Base-by-base conservation (phyloP, 2,797 vertebrate genomes). In the Aplochiton taeniatus region DNA sequence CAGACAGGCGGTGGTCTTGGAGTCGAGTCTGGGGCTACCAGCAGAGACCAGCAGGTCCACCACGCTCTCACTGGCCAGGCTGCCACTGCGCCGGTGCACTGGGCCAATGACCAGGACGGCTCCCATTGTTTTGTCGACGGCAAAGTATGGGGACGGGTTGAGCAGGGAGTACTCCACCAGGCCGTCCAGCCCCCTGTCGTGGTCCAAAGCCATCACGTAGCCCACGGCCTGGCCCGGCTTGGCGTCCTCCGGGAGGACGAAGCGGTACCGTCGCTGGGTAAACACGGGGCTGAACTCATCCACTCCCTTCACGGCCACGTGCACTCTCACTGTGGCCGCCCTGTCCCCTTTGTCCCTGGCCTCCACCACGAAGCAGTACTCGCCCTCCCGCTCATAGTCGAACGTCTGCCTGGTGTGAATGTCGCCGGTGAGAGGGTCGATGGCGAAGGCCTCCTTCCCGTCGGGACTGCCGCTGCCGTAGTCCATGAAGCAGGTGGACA, bases 221-320 rank as follows among this genome's bases (percentile, higher is more conserved):
- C 96, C 96, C 4, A 98, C 75, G 0, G 85, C 77, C 55, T 95
- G 91, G 16, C 90, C 93, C 1, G 79, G 77, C 67, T 85, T 82
- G 0, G 85, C 75, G 48, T 92, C 88, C 70, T 90, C 82, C 0
- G 92, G 92, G 10, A 98, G 88, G 66, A 79, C 77, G 79, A 98
- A 98, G 66, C 89, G 90, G 81, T 98, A 98, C 0, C 80, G 83
- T 54, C 93, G 92, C 77, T 96, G 93, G 53, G 92, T 91, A 77
- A 98, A 99, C 59, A 96, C 50, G 0, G 96, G 97, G 70, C 94
- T 93, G 85, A 95, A 98, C 83, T 99, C 96, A 81, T 98, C 96
- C 66, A 83, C 79, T 9, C 95, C 95, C 64, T 94, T 92, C 46
- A 99, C 87, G 66, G 90, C 75, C n/a, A 98, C 84, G 77, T 93